Evolutionary conservation across 2,113 vertebrate genomes (phyloP).

Genomic region (Tachuris rubrigastra): DNA sequence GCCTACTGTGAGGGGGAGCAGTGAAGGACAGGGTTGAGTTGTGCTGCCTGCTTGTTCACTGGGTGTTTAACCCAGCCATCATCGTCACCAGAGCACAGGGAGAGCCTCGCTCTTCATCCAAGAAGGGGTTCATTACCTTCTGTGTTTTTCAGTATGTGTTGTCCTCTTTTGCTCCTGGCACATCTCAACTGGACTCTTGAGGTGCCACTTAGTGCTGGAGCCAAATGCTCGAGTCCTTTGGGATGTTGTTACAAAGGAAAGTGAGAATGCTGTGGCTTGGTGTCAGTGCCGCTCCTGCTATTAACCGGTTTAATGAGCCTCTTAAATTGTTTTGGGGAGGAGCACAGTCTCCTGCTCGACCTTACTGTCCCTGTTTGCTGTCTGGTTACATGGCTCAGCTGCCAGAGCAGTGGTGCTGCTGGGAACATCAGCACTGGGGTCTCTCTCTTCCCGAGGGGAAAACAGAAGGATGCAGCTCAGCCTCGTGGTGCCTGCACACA

Average conservation of each 20-base stretch:
- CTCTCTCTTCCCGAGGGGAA: background rate
- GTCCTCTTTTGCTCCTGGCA: background rate
- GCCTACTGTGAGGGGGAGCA: accelerated
- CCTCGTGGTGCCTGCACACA: accelerated
- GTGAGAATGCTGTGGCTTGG: accelerated
- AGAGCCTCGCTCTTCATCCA: accelerated
- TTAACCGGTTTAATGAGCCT: background rate
- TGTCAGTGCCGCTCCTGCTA: background rate
- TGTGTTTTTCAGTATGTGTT: background rate
- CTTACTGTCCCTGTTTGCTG: background rate
- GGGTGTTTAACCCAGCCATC: background rate
- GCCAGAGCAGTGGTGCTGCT: accelerated
- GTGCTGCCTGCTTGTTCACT: background rate
- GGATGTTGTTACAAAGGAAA: background rate
- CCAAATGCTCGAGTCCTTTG: background rate
- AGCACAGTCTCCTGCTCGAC: background rate
- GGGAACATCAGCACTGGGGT: accelerated
- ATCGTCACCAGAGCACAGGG: accelerated
- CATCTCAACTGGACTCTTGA: accelerated
- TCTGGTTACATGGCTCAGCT: accelerated
- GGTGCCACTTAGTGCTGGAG: accelerated
- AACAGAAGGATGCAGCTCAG: background rate
- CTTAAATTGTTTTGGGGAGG: background rate
- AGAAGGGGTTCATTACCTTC: accelerated
- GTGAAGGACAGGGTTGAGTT: accelerated